A percentile compares a stretch with the other conserved stretches of the same genome.
phyloP scores from a whole-genome alignment of 2,888 invertebrate genomes.

The Brachyopa scutellaris region DNA sequence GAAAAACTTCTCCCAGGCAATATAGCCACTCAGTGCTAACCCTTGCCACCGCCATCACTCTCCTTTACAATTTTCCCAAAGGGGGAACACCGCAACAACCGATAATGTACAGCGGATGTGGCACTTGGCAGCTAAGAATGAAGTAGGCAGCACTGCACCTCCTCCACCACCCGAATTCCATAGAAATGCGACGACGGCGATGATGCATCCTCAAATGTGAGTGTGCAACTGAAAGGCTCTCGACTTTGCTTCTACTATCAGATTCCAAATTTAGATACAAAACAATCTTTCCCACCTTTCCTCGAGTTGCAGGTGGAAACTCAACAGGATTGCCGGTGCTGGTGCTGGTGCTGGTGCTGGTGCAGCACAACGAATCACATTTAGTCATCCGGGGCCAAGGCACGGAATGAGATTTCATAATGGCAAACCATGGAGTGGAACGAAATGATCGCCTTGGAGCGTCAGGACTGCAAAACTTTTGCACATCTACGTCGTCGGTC shows the following conservation, averaged over 20 bases:
- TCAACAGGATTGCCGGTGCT: not conserved
- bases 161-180: not conserved
- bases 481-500: not conserved
- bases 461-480: not conserved
- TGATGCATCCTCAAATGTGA: slow-evolving; percentile 13
- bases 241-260: slow-evolving; percentile 11
- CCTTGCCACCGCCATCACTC: not conserved
- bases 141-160: not conserved
- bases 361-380: not conserved
- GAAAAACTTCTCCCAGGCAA: not conserved
- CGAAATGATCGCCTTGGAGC: not conserved
- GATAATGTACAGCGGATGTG: slow-evolving; percentile 26
- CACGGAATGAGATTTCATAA: not conserved
- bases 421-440: slow-evolving; percentile 1
- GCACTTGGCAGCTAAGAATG: slow-evolving; percentile 13
- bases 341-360: too few species aligned
- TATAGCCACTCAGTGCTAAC: not conserved
- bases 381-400: not conserved
- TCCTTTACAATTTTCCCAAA: not conserved
- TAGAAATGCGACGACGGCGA: not conserved
- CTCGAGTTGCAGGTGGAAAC: slow-evolving; percentile 3
- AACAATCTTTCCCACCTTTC: slow-evolving; percentile 16
- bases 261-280: slow-evolving; percentile 28
- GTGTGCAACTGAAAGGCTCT: slow-evolving; percentile 14
- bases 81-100: slow-evolving; percentile 18